Evolutionary conservation across 2,888 invertebrate species (phyloP), one percentile per base, ranked within the genome.

Genomic region (Clanis bilineata): DNA sequence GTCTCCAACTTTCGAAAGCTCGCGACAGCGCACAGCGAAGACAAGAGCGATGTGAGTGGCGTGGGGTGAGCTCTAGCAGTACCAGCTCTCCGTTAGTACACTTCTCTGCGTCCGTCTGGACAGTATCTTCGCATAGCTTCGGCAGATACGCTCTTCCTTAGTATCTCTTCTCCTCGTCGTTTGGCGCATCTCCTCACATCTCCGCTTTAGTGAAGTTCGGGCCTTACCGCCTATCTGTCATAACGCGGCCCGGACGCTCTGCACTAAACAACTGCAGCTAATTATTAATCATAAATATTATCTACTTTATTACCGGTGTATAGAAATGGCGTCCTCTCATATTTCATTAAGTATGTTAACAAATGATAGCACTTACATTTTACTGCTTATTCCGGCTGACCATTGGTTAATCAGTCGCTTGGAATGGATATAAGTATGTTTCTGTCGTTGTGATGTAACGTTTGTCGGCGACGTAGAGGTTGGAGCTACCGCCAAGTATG

Each of bases 201-300:
- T n/a, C n/a, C n/a, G n/a, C n/a, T n/a, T n/a, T n/a, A n/a, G n/a
- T n/a, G n/a, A n/a, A n/a, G n/a, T n/a, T n/a, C n/a, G n/a, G n/a
- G n/a, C n/a, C n/a, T n/a, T n/a, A n/a, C n/a, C n/a, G n/a, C n/a
- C n/a, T n/a, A n/a, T n/a, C 60, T 56, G 63, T 62, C 64, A 47
- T 15, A 15, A 25, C 25, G n/a, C 25, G 41, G 57, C 58, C 44
- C 55, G 62, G 56, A 22, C 54, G 66, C 58, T 61, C 62, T 58
- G 2, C 68, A 59, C 57, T 64, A 58, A 64, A 68, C 68, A 74
- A 73, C 73, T 71, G 67, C 70, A 72, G 62, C 71, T 79, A 78
- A 79, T 80, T 78, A 77, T 74, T 67, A 71, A 67, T 72, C 68
- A 72, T 67, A 70, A 81, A 80, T 81, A 64, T 70, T 80, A 81